Percentiles rank a stretch among this genome's conserved stretches.
Conservation (phyloP, 2,888 invertebrate genomes). For the Dasysyrphus tricinctus region DNA sequence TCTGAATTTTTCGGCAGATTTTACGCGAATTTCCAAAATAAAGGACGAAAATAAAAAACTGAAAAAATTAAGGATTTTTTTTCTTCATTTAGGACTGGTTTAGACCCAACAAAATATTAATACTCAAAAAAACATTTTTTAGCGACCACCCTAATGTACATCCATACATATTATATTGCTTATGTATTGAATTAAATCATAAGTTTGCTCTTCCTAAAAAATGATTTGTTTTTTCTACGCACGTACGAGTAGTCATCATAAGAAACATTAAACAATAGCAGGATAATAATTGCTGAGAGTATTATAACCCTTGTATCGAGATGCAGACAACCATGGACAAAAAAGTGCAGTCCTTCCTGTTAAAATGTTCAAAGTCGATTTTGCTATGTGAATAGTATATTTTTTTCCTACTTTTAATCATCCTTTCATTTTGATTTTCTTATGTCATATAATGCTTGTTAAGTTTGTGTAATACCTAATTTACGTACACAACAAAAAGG, state of each 20-base stretch:
- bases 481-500: no score
- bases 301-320: no score
- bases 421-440: slow-evolving; percentile 2
- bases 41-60: no score
- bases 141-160: no score
- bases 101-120: no score
- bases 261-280: slow-evolving; percentile 5
- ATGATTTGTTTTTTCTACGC: background rate
- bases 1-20: no score
- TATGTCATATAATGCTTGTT: no score
- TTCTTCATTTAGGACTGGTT: no score
- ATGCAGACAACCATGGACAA: background rate
- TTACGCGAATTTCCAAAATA: no score
- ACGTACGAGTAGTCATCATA: background rate
- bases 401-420: background rate
- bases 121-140: no score
- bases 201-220: background rate
- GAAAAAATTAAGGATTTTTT: no score
- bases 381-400: background rate
- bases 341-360: slow-evolving; percentile 5
- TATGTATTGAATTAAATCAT: background rate
- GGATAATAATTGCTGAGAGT: slow-evolving; percentile 19
- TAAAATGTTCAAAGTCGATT: background rate
- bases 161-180: background rate
- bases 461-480: no score